Percentiles rank a stretch among this genome's conserved stretches.
Conservation (phyloP, 2,797 vertebrate genomes). For the Gouania willdenowi region DNA sequence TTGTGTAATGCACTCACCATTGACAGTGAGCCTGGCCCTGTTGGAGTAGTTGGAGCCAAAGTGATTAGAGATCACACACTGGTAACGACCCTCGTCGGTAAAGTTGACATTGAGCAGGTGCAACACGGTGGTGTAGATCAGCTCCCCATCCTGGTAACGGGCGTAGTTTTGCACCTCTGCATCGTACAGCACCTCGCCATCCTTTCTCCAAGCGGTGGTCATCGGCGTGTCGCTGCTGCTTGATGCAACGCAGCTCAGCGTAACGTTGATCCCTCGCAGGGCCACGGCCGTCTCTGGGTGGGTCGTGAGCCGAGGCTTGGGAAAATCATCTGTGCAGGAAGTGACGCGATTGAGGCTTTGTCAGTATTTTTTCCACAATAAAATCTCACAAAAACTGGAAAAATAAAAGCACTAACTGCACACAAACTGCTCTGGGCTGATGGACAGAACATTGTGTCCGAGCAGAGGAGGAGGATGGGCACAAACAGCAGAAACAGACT, state of each 20-base stretch:
- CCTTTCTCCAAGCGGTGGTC: conserved; percentile 95
- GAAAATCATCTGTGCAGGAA: conserved; percentile 99
- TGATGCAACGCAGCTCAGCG: conserved; percentile 88
- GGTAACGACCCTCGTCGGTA: conserved; percentile 90
- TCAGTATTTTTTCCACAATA: not conserved
- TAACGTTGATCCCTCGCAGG: conserved; percentile 90
- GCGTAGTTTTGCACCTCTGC: conserved; percentile 93
- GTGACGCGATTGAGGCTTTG: too few species aligned
- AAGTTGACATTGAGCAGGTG: conserved; percentile 87
- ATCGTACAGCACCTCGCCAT: conserved; percentile 89
- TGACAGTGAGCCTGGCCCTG: conserved; percentile 93
- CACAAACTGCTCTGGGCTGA: conserved; percentile 86
- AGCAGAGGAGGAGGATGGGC: conserved; percentile 83
- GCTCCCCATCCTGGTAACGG: conserved; percentile 79
- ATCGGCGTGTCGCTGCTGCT: conserved; percentile 97
- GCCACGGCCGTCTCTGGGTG: conserved; percentile 94
- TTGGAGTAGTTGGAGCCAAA: conserved; percentile 95
- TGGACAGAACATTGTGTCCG: conserved; percentile 75
- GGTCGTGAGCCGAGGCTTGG: conserved; percentile 91
- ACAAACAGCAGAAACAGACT: conserved; percentile 79
- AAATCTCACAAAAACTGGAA: too few species aligned
- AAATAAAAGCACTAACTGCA: conserved; percentile 86
- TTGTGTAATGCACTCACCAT: too few species aligned
- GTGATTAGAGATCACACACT: conserved; percentile 98
- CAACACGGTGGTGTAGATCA: conserved; percentile 87